Percentiles rank a stretch among this genome's conserved stretches.
These are phyloP conservation scores for Myiothlypis coronata DNA, from an alignment of 2,797 vertebrate species.

Conservation along the genomic window DNA sequence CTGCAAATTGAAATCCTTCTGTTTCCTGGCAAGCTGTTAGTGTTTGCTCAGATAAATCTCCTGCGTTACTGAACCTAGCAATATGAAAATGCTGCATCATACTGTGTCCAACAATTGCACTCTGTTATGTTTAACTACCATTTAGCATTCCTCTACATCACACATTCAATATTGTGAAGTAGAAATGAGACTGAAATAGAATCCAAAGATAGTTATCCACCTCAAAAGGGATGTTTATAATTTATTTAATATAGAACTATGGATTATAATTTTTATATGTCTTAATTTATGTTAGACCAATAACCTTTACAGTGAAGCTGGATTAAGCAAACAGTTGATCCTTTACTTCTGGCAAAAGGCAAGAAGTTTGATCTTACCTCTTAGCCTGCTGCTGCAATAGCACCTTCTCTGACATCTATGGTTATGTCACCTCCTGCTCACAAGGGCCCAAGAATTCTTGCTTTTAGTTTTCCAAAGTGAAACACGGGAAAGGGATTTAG, in stretches of 20 bases:
- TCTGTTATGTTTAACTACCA: neutral
- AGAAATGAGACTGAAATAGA: neutral
- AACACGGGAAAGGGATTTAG: neutral
- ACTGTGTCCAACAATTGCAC: neutral
- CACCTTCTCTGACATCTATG: neutral
- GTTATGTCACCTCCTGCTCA: neutral
- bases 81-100: constrained; percentile 9
- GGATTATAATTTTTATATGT: neutral
- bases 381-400: neutral
- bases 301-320: neutral
- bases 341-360: neutral
- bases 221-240: neutral
- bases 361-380: neutral
- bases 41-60: constrained; percentile 7
- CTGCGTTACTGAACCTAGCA: neutral
- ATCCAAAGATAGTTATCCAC: neutral
- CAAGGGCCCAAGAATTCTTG: neutral
- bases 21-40: neutral
- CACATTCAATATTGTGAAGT: neutral
- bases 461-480: neutral
- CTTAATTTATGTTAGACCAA: neutral
- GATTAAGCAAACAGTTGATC: neutral
- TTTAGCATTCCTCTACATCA: neutral
- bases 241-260: neutral
- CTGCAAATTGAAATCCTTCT: neutral